phyloP scores from a whole-genome alignment of 2,888 invertebrate genomes.

The Aphidoletes aphidimyza region DNA sequence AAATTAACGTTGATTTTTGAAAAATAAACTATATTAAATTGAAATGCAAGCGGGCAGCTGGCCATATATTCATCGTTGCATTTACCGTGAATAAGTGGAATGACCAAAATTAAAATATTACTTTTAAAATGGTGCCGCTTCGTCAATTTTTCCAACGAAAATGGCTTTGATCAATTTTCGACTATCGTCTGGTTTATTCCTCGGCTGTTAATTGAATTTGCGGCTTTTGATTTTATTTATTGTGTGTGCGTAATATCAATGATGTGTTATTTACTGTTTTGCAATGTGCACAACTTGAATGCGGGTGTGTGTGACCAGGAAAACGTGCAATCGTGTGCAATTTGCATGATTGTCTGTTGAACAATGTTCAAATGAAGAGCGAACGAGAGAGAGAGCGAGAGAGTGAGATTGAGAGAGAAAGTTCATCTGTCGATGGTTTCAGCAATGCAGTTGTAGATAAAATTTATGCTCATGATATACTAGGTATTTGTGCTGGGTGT shows the following conservation, averaged over 20 bases:
- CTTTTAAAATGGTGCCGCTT: slow-evolving; percentile 2
- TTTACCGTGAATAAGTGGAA: background rate
- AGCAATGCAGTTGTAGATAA: slow-evolving; percentile 7
- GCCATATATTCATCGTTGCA: background rate
- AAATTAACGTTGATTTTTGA: background rate
- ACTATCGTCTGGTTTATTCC: background rate
- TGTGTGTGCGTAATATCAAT: slow-evolving; percentile 27
- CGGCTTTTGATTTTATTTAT: slow-evolving; percentile 50
- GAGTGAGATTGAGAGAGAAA: background rate
- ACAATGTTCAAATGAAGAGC: background rate
- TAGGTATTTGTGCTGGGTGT: slow-evolving; percentile 33
- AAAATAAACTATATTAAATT: background rate
- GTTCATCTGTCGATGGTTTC: background rate
- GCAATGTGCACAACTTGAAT: background rate
- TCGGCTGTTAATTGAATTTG: slow-evolving; percentile 47
- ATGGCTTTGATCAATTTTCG: slow-evolving; percentile 6
- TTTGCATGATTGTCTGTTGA: slow-evolving; percentile 18
- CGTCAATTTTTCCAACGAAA: background rate
- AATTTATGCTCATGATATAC: background rate
- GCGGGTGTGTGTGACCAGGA: background rate
- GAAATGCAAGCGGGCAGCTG: too few relatives aligned
- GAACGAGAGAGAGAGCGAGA: background rate
- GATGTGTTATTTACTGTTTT: slow-evolving; percentile 53
- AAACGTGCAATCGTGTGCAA: slow-evolving; percentile 29
- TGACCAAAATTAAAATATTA: slow-evolving; percentile 39